Evolutionary conservation across 2,113 vertebrate genomes (phyloP).

Genomic region (Burhinus bistriatus): DNA sequence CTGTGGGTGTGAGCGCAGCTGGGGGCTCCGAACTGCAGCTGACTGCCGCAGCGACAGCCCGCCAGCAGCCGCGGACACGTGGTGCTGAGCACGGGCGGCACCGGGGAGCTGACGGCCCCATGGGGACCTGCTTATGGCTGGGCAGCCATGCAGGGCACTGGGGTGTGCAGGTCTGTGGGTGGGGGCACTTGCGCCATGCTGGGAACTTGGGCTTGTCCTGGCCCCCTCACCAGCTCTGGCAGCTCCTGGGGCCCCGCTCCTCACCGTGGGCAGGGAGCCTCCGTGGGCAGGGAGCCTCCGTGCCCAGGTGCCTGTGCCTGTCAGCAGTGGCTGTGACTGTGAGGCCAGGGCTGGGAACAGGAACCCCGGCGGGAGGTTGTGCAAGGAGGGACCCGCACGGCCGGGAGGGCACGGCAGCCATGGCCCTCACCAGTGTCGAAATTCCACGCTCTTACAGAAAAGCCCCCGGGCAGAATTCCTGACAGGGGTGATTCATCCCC

Average conservation of each 20-base stretch:
- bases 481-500: conserved; percentile 55
- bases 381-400: background rate
- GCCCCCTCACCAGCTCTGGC: fast-evolving
- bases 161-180: fast-evolving
- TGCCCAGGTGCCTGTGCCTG: fast-evolving
- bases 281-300: background rate
- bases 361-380: background rate
- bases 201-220: fast-evolving
- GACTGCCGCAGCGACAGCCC: fast-evolving
- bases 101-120: fast-evolving
- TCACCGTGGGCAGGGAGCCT: fast-evolving
- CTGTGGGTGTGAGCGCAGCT: background rate
- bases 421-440: background rate
- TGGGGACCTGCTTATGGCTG: fast-evolving
- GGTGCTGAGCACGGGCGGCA: fast-evolving
- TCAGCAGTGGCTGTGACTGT: fast-evolving
- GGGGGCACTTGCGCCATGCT: fast-evolving
- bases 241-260: fast-evolving
- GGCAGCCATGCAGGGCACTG: fast-evolving
- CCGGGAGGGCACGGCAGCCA: background rate
- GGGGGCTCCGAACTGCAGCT: background rate
- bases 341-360: background rate
- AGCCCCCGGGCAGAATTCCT: conserved; percentile 56
- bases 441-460: conserved; percentile 40
- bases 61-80: fast-evolving